Evolutionary conservation across 2,888 invertebrate genomes (phyloP).

Genomic region (Halictus quadricinctus): DNA sequence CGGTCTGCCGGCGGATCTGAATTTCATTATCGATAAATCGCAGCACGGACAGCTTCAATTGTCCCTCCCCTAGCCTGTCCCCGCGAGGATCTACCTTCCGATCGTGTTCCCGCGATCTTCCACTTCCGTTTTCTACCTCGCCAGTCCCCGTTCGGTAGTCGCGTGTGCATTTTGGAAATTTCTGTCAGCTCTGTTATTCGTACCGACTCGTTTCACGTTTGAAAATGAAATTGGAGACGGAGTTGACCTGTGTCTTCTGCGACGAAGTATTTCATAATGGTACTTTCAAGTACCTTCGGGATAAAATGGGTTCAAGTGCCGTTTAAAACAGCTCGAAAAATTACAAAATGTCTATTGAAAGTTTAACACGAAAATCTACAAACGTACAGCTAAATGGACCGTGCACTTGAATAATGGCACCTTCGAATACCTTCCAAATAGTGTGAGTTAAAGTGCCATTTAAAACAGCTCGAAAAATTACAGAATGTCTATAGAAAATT

Average conservation of each 20-base stretch:
- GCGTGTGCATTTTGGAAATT: not conserved
- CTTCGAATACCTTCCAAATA: too few species aligned
- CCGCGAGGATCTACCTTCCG: constrained; percentile 14
- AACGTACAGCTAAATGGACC: too few species aligned
- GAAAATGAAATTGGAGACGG: too few species aligned
- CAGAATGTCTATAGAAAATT: too few species aligned
- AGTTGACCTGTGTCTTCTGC: too few species aligned
- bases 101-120: constrained; percentile 1
- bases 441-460: too few species aligned
- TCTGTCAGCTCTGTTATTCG: not conserved
- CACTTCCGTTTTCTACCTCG: not conserved
- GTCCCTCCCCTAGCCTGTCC: constrained; percentile 39
- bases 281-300: too few species aligned
- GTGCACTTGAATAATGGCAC: too few species aligned
- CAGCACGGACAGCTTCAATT: constrained; percentile 29
- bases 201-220: not conserved
- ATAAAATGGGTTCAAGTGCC: not conserved
- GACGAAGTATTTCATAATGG: not conserved
- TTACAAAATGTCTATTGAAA: too few species aligned
- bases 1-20: constrained; percentile 39
- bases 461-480: too few species aligned
- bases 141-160: not conserved
- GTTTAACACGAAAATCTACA: too few species aligned
- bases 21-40: constrained; percentile 59
- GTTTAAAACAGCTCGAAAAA: too few species aligned